phyloP scores from a whole-genome alignment of 2,888 invertebrate genomes.

The Drosophila affinis region DNA sequence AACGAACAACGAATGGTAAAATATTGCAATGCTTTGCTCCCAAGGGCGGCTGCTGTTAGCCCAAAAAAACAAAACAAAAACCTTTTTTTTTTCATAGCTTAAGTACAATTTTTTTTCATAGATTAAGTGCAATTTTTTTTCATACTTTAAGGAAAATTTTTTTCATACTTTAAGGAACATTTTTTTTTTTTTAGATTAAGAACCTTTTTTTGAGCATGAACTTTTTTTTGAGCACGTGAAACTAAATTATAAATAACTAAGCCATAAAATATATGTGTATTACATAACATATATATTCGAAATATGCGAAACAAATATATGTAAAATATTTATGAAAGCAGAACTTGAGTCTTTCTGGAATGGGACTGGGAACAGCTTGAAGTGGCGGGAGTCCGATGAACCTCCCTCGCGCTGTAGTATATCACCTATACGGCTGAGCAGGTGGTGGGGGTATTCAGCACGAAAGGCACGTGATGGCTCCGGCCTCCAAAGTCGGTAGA shows the following conservation, averaged over 20 bases:
- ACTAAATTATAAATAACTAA: slow-evolving; percentile 9
- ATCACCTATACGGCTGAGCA: too few relatives aligned
- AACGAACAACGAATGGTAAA: slow-evolving; percentile 41
- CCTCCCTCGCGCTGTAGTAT: background rate
- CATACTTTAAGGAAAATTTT: slow-evolving; percentile 9
- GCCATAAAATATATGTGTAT: slow-evolving; percentile 23
- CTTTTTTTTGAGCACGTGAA: slow-evolving; percentile 64
- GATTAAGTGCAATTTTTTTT: slow-evolving; percentile 30
- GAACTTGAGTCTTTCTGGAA: background rate
- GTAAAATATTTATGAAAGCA: background rate
- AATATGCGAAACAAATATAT: background rate
- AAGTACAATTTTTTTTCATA: slow-evolving; percentile 41
- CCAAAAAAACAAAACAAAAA: slow-evolving; percentile 40
- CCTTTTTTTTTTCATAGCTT: slow-evolving; percentile 43
- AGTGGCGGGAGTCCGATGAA: background rate
- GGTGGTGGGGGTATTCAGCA: too few relatives aligned
- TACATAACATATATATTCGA: slow-evolving; percentile 1
- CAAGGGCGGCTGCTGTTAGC: slow-evolving; percentile 42
- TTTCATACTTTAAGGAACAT: slow-evolving; percentile 37
- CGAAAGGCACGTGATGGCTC: accelerated
- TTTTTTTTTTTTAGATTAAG: slow-evolving; percentile 65
- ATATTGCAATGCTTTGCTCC: slow-evolving; percentile 19
- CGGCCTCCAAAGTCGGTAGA: accelerated
- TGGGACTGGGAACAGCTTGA: background rate
- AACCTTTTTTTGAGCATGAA: slow-evolving; percentile 53